Conservation (phyloP, 2,888 invertebrate genomes). For the Lysandra coridon region DNA sequence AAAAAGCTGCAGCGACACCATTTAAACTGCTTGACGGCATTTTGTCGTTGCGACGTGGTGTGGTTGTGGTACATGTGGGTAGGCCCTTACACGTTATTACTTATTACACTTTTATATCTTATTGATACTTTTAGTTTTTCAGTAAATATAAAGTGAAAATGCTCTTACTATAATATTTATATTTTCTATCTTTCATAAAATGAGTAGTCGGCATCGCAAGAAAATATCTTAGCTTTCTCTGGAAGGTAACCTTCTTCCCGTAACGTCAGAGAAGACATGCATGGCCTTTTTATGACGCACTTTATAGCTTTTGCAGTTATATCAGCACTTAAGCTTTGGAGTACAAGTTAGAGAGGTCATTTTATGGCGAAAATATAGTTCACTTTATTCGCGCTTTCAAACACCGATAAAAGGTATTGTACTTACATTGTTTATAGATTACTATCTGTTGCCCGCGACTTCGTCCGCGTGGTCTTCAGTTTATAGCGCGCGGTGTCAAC, state of each 20-base stretch:
- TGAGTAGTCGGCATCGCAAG: not conserved
- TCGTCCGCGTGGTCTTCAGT: too few species aligned
- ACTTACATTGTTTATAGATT: not conserved
- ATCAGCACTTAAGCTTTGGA: constrained; percentile 25
- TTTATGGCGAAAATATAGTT: constrained; percentile 20
- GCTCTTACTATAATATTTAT: too few species aligned
- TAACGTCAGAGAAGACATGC: constrained; percentile 26
- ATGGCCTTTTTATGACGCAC: constrained; percentile 18
- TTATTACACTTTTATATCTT: too few species aligned
- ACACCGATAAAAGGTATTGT: not conserved
- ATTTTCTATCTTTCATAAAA: too few species aligned
- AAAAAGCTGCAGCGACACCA: too few species aligned
- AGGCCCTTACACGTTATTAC: too few species aligned
- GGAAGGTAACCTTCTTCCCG: not conserved
- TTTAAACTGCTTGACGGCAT: too few species aligned
- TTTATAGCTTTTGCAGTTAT: constrained; percentile 25
- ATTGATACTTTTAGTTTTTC: too few species aligned
- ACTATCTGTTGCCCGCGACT: not conserved
- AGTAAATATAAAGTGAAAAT: too few species aligned
- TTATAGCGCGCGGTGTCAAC: too few species aligned
- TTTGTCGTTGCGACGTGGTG: too few species aligned
- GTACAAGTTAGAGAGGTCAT: constrained; percentile 21
- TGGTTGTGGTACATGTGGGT: too few species aligned
- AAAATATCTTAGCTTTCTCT: not conserved
- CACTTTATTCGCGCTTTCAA: constrained; percentile 23